phyloP scores from a whole-genome alignment of 2,888 invertebrate genomes.

The Dynastes tityus region DNA sequence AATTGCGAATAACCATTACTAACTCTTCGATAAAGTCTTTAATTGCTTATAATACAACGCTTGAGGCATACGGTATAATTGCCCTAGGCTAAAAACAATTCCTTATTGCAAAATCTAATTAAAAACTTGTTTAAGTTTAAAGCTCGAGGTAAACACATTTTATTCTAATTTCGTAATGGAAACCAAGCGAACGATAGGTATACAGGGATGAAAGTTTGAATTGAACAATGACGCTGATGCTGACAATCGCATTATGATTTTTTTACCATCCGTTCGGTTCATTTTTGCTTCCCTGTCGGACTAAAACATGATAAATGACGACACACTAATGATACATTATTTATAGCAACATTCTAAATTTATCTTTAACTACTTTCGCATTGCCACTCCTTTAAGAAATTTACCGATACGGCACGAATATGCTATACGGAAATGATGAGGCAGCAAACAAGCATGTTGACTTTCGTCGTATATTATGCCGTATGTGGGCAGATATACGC shows the following conservation, averaged over 20 bases:
- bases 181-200: not conserved
- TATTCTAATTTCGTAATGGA: slow-evolving; percentile 4
- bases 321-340: slow-evolving; percentile 22
- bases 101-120: not conserved
- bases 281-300: not conserved
- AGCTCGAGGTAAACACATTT: not conserved
- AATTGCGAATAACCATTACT: too few species aligned
- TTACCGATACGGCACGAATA: slow-evolving; percentile 8
- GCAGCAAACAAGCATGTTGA: slow-evolving; percentile 28
- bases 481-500: not conserved
- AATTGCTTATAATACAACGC: too few species aligned
- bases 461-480: slow-evolving; percentile 17
- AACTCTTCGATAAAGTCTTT: too few species aligned
- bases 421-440: slow-evolving; percentile 17
- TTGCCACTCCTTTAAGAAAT: slow-evolving; percentile 14
- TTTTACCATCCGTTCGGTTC: not conserved
- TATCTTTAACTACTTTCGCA: slow-evolving; percentile 25
- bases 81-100: too few species aligned
- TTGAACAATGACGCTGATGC: not conserved
- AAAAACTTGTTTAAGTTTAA: slow-evolving; percentile 29
- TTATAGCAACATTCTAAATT: slow-evolving; percentile 18
- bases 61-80: too few species aligned
- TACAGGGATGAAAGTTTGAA: not conserved
- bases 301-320: slow-evolving; percentile 22
- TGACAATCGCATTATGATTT: not conserved